Percentiles rank a stretch among this genome's conserved stretches.
Conservation (phyloP, 92 coral and sea anemone genomes). For the Heteractis magnifica region DNA sequence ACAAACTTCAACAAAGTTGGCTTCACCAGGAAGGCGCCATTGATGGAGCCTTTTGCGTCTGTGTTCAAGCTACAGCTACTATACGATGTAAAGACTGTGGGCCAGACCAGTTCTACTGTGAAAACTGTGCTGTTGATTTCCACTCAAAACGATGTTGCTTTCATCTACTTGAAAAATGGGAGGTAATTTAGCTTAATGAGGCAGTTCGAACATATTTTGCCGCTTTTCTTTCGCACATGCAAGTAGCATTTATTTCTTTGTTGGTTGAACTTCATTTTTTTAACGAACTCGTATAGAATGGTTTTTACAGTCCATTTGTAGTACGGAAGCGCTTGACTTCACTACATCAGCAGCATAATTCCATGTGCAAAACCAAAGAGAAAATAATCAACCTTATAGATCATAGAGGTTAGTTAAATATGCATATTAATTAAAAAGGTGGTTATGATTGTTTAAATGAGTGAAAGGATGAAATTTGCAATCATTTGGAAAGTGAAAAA, state of each 20-base stretch:
- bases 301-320: slow-evolving; percentile 20
- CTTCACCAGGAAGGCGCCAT: slow-evolving; percentile 20
- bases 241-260: not conserved
- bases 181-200: too few relatives aligned
- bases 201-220: not conserved
- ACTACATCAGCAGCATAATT: slow-evolving; percentile 5
- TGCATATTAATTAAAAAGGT: not conserved
- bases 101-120: slow-evolving; percentile 31
- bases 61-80: not conserved
- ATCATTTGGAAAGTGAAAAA: not conserved
- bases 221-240: not conserved
- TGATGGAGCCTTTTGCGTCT: slow-evolving; percentile 15
- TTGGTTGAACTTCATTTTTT: not conserved
- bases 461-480: not conserved
- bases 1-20: slow-evolving; percentile 7
- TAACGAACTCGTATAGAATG: not conserved
- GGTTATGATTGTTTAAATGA: not conserved
- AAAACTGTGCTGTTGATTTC: slow-evolving; percentile 4
- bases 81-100: slow-evolving; percentile 33
- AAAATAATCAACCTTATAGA: slow-evolving; percentile 10
- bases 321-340: not conserved
- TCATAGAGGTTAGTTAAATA: slow-evolving; percentile 2
- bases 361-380: slow-evolving; percentile 9
- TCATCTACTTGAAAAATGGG: too few relatives aligned
- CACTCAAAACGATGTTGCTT: too few relatives aligned